A percentile compares a stretch with the other conserved stretches of the same genome.
These are phyloP conservation scores for Heliconius nattereri DNA, from an alignment of 1,140 invertebrate species.

Conservation along the genomic window DNA sequence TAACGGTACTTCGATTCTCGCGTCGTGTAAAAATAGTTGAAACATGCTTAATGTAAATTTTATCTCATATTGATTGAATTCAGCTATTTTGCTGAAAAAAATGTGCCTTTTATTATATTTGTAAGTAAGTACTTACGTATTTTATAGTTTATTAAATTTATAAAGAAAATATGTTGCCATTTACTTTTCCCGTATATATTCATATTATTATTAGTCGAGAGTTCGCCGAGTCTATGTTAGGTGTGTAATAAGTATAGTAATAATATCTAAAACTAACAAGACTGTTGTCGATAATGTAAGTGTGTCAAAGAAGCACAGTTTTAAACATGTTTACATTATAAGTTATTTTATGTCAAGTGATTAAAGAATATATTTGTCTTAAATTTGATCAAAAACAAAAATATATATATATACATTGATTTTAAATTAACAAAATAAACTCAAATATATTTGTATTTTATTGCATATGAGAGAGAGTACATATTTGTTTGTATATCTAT, in stretches of 20 bases:
- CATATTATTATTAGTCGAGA: background rate
- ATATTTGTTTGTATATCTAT: background rate
- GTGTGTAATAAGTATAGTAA: conserved; percentile 24
- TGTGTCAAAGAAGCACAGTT: conserved; percentile 11
- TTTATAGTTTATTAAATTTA: conserved; percentile 14
- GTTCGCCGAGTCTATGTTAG: conserved; percentile 7
- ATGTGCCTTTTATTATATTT: conserved; percentile 39
- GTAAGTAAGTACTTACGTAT: conserved; percentile 29
- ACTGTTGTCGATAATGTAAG: conserved; percentile 42
- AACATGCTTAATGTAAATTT: conserved; percentile 23
- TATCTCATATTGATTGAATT: conserved; percentile 25
- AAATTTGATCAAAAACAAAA: background rate
- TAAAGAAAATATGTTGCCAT: conserved; percentile 26
- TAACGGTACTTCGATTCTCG: conserved; percentile 13
- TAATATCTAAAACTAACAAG: conserved; percentile 38
- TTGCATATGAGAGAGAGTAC: background rate
- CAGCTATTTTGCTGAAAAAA: conserved; percentile 33
- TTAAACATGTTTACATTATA: background rate
- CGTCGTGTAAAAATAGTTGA: conserved; percentile 26
- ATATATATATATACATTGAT: background rate
- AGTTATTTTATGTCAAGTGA: background rate
- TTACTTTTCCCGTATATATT: conserved; percentile 17
- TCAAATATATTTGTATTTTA: background rate
- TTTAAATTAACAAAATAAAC: background rate
- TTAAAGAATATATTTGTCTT: background rate